phyloP scores from a whole-genome alignment of 2,888 invertebrate genomes.

The Autographa gamma region DNA sequence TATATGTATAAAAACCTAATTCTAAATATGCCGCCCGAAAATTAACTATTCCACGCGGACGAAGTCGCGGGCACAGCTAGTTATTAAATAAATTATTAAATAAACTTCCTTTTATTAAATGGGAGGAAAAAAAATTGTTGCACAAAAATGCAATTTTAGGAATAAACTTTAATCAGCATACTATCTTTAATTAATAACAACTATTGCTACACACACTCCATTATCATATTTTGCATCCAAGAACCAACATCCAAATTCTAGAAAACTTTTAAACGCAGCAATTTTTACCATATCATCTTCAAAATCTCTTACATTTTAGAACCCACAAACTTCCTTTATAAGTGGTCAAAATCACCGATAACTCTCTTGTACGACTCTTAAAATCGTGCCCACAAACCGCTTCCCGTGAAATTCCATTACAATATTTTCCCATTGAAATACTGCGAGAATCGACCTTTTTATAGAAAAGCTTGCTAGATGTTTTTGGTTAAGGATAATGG shows the following conservation, averaged over 20 bases:
- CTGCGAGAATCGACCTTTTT: conserved; percentile 59
- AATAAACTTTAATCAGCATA: too few relatives aligned
- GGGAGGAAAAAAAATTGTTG: too few relatives aligned
- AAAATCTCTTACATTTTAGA: conserved; percentile 17
- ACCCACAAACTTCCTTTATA: conserved; percentile 60
- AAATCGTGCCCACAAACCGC: conserved; percentile 67
- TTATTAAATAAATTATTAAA: too few relatives aligned
- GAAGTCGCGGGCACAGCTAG: too few relatives aligned
- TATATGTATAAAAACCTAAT: too few relatives aligned
- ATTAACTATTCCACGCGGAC: too few relatives aligned
- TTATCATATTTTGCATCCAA: too few relatives aligned
- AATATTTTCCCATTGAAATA: conserved; percentile 76
- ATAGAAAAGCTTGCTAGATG: conserved; percentile 38
- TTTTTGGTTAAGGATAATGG: conserved; percentile 20
- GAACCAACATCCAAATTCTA: background rate
- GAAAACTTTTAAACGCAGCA: background rate
- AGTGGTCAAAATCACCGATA: conserved; percentile 64
- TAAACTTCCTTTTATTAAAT: too few relatives aligned
- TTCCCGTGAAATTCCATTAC: conserved; percentile 69
- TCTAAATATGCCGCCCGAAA: too few relatives aligned
- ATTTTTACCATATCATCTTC: background rate
- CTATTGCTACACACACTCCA: too few relatives aligned
- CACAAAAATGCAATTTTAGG: too few relatives aligned
- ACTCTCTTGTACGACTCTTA: conserved; percentile 72
- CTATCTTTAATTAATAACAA: too few relatives aligned